phyloP scores from a whole-genome alignment of 1,140 invertebrate species.

The Psilanteris sp. region DNA sequence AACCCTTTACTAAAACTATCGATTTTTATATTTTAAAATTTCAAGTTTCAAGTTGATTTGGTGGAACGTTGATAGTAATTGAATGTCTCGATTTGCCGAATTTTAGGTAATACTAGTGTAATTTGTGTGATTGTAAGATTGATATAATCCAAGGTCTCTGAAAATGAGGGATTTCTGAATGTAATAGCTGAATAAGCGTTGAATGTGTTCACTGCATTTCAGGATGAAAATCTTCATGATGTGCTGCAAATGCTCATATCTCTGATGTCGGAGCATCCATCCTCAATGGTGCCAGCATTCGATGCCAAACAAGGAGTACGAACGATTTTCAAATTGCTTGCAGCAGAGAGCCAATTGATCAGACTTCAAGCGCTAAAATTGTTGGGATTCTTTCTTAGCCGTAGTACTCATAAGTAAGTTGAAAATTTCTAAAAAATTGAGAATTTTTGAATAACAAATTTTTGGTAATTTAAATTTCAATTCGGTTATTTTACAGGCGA shows the following conservation, averaged over 20 bases:
- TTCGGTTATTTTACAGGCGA: conserved; percentile 83
- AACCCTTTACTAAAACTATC: too few relatives aligned
- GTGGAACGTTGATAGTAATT: too few relatives aligned
- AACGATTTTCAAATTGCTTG: conserved; percentile 97
- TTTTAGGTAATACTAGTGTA: too few relatives aligned
- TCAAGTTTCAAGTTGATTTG: too few relatives aligned
- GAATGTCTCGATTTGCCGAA: too few relatives aligned
- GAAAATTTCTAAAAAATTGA: neutral
- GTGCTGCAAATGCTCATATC: conserved; percentile 98
- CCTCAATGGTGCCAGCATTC: conserved; percentile 99
- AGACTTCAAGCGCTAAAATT: conserved; percentile 97
- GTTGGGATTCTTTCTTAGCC: conserved; percentile 95
- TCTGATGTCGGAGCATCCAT: conserved; percentile 98
- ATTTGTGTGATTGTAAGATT: too few relatives aligned
- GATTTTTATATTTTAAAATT: too few relatives aligned
- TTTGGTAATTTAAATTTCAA: neutral
- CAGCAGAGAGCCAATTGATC: conserved; percentile 96
- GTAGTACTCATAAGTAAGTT: conserved; percentile 95
- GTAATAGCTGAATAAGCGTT: too few relatives aligned
- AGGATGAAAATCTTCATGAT: conserved; percentile 99
- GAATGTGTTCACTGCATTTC: too few relatives aligned
- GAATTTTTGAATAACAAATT: too few relatives aligned
- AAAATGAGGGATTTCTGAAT: too few relatives aligned
- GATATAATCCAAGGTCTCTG: too few relatives aligned
- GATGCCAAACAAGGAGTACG: conserved; percentile 97